A percentile compares a stretch with the other conserved stretches of the same genome.
phyloP scores from a whole-genome alignment of 2,113 vertebrate species.

The Lophura nycthemera region DNA sequence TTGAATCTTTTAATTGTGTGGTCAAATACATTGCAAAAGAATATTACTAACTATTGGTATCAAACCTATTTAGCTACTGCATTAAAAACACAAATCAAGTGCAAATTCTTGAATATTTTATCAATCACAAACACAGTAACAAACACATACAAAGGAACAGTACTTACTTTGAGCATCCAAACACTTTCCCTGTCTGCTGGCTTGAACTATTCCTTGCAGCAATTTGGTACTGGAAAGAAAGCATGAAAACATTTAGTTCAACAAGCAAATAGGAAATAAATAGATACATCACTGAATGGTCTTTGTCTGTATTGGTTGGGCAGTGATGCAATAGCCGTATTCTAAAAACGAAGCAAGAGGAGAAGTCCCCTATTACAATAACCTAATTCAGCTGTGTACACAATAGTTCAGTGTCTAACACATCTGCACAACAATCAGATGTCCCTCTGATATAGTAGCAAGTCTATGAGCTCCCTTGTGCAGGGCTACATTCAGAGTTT shows the following conservation, averaged over 20 bases:
- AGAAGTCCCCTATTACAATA: conserved; percentile 13
- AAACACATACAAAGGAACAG: not conserved
- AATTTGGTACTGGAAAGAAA: conserved; percentile 68
- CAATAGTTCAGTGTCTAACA: conserved; percentile 35
- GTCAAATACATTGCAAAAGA: not conserved
- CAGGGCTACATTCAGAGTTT: conserved; percentile 34
- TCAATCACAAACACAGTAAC: not conserved
- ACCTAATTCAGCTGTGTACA: conserved; percentile 18
- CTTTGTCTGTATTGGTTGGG: not conserved
- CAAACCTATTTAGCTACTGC: not conserved
- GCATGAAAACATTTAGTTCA: conserved; percentile 35
- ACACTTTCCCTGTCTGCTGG: conserved; percentile 68
- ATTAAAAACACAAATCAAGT: not conserved
- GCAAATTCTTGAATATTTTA: not conserved
- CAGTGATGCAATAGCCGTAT: not conserved
- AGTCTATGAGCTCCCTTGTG: conserved; percentile 36
- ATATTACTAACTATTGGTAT: not conserved
- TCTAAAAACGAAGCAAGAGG: conserved; percentile 43
- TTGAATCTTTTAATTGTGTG: not conserved
- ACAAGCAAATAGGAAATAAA: not conserved
- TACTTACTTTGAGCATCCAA: conserved; percentile 83
- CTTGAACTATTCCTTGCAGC: conserved; percentile 69
- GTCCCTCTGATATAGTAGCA: conserved; percentile 6
- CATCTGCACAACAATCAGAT: conserved; percentile 59
- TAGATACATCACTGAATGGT: not conserved